phyloP scores from a whole-genome alignment of 2,113 vertebrate genomes.

The Sebastes fasciatus region DNA sequence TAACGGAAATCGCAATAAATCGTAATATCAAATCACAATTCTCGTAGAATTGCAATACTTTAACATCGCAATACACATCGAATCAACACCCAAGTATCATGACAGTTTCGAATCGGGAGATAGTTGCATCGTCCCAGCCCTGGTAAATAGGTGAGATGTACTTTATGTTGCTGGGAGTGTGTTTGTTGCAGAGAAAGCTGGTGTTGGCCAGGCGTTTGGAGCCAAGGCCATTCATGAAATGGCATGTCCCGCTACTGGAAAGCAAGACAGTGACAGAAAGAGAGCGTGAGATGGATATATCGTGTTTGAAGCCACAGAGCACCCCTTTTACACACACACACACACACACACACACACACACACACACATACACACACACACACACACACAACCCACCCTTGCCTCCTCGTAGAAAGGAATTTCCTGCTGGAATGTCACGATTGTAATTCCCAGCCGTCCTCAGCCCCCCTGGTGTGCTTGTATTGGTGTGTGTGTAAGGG shows the following conservation, averaged over 20 bases:
- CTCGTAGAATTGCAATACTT: no score
- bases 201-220: conserved; percentile 21
- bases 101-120: no score
- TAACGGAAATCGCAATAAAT: no score
- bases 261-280: neutral
- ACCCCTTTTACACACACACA: neutral
- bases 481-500: conserved; percentile 40
- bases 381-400: neutral
- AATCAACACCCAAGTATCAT: no score
- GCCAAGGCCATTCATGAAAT: conserved; percentile 34
- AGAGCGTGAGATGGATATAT: conserved; percentile 8
- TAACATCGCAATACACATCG: no score
- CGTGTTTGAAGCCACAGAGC: conserved; percentile 15
- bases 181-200: neutral
- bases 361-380: conserved; percentile 7
- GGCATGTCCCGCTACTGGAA: neutral
- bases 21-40: no score
- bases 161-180: neutral
- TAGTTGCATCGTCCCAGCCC: no score
- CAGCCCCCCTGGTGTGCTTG: neutral
- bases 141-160: neutral
- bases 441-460: conserved; percentile 37
- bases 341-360: neutral
- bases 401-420: conserved; percentile 46
- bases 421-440: conserved; percentile 58